phyloP scores from a whole-genome alignment of 2,113 vertebrate species.

The Suncus etruscus region DNA sequence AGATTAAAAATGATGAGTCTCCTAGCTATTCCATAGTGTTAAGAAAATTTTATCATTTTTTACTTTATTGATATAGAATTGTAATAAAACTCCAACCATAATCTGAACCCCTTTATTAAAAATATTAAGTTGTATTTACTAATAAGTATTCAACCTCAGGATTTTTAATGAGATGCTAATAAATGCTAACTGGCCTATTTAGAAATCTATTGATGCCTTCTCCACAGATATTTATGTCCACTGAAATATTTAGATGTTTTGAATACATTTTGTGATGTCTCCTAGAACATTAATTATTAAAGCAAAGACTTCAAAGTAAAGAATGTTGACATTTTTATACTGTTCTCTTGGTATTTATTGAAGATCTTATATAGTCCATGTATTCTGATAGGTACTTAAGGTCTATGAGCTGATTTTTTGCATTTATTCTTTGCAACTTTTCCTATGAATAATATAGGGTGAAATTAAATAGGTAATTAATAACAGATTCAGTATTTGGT shows the following conservation, averaged over 20 bases:
- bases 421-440: slow-evolving; percentile 26
- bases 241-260: neutral
- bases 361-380: neutral
- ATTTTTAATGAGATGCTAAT: neutral
- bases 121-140: neutral
- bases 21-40: neutral
- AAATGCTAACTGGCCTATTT: neutral
- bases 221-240: neutral
- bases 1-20: neutral
- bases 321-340: neutral
- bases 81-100: neutral
- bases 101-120: neutral
- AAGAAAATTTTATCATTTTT: neutral
- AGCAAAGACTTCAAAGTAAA: neutral
- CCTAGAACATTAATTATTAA: slow-evolving; percentile 17
- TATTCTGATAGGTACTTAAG: neutral
- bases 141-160: slow-evolving; percentile 10
- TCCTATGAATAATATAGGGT: neutral
- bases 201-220: neutral
- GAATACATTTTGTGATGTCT: neutral
- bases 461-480: neutral
- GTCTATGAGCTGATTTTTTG: neutral
- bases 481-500: neutral
- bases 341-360: neutral
- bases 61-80: neutral